Base-by-base conservation (phyloP, 2,888 invertebrate genomes). In the Matsumyia berberina region DNA sequence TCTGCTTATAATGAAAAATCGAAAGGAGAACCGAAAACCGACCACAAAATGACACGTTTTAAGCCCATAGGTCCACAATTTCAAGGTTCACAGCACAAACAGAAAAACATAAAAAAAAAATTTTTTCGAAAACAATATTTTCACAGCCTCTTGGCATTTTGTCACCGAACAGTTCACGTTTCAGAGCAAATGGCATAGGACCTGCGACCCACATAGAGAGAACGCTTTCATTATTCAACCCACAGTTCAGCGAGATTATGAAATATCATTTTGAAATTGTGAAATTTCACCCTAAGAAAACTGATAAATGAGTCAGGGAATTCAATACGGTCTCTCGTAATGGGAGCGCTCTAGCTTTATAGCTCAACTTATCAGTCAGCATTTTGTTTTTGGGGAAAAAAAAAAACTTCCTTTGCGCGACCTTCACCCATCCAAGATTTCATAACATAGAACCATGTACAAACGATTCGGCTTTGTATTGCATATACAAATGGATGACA, bases 321-420 rank as follows among this genome's bases (percentile, higher is more conserved):
- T 69, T 69, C 1, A 6, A 11, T 31, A 31, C 11, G 5, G 15
- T 44, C 42, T 29, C 12, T 35, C 15, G 33, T 33, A 53, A 69
- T 57, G 12, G 57, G 24, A 35, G 46, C 69, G 46, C 69, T 44
- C 58, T 46, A 11, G 57, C n/a, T n/a, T n/a, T n/a, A n/a, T n/a
- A n/a, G n/a, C n/a, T n/a, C n/a, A n/a, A n/a, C n/a, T 15, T 70
- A 70, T 70, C 69, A 44, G 7, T 19, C 19, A n/a, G n/a, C n/a
- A n/a, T 44, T 29, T 39, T 37, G 11, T 51, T 29, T 29, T n/a
- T 15, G 9, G 4, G 66, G 24, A 31, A 57, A 37, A n/a, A n/a
- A n/a, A n/a, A n/a, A n/a, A n/a, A n/a, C n/a, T 60, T 72, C 58
- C 49, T 72, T 37, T 33, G 17, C 9, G 39, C 42, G 42, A 51